These are phyloP conservation scores for Hapalemur alaotrensis DNA, from an alignment of 2,797 vertebrate genomes.

Conservation along the genomic window DNA sequence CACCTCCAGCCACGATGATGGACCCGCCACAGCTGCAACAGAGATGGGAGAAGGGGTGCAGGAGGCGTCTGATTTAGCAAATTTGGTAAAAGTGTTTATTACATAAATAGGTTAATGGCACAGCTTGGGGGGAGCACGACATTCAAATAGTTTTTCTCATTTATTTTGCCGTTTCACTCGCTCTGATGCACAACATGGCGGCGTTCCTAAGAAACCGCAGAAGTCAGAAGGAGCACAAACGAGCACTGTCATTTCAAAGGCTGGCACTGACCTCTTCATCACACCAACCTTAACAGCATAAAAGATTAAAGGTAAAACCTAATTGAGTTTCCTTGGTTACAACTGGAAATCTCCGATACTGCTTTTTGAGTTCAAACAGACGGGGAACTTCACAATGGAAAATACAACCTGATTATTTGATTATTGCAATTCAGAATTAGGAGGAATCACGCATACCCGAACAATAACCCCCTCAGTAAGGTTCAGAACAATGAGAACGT, in stretches of 20 bases:
- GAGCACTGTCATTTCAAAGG: not conserved
- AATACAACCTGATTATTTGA: slow-evolving; percentile 46
- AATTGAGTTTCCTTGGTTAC: slow-evolving; percentile 56
- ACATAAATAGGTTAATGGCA: accelerated
- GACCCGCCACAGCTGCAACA: accelerated
- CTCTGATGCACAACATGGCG: not conserved
- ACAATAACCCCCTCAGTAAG: not conserved
- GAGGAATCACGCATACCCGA: not conserved
- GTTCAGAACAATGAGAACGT: not conserved
- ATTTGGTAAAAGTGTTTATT: not conserved
- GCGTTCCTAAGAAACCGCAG: not conserved
- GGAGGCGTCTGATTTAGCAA: not conserved
- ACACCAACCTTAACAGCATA: not conserved
- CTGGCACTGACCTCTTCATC: not conserved
- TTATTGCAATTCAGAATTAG: slow-evolving; percentile 53
- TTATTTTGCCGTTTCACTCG: not conserved
- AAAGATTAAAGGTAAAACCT: not conserved
- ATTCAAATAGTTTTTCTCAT: not conserved
- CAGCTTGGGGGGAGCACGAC: too few relatives aligned
- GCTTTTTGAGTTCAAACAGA: not conserved
- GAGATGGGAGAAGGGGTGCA: accelerated
- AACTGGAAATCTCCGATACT: slow-evolving; percentile 28
- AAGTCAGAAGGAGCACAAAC: not conserved
- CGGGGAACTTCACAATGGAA: not conserved
- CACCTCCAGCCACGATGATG: accelerated